Conservation (phyloP, 1,140 invertebrate species). For the Adoxophyes honmai region DNA sequence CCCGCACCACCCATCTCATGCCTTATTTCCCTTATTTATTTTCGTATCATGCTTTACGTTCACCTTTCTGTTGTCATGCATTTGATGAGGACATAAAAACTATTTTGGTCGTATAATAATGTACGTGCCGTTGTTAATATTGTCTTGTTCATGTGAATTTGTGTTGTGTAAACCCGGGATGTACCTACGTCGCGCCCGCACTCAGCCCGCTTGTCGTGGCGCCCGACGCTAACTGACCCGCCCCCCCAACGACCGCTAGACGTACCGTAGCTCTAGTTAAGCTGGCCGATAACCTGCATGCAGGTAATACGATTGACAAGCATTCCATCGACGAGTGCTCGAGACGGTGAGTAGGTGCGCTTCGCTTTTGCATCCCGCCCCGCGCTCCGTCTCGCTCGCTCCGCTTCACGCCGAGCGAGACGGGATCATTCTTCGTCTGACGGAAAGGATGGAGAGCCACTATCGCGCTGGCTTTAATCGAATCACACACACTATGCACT, state of each 20-base stretch:
- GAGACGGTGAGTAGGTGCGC: conserved; percentile 57
- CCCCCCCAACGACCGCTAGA: conserved; percentile 52
- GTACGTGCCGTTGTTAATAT: conserved; percentile 61
- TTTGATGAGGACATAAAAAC: conserved; percentile 62
- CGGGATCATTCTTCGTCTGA: no score
- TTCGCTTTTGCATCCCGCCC: conserved; percentile 38
- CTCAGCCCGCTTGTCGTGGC: conserved; percentile 64
- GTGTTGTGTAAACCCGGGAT: conserved; percentile 66
- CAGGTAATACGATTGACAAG: conserved; percentile 48
- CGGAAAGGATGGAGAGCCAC: no score
- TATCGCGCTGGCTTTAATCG: no score
- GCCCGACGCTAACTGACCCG: conserved; percentile 65
- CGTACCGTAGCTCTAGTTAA: conserved; percentile 62
- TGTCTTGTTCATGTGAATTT: conserved; percentile 76
- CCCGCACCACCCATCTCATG: conserved; percentile 55
- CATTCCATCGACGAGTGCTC: conserved; percentile 69
- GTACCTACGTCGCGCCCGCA: conserved; percentile 65
- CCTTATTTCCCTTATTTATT: conserved; percentile 41
- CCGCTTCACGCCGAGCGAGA: no score
- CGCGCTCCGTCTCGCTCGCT: no score
- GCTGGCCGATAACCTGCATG: conserved; percentile 59
- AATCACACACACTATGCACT: no score
- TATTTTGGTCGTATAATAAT: conserved; percentile 75
- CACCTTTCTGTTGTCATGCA: conserved; percentile 52
- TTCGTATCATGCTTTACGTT: conserved; percentile 55